Percentiles rank a stretch among this genome's conserved stretches.
These are phyloP conservation scores for Myotis pilosus DNA, from an alignment of 2,797 vertebrate genomes.

Conservation along the genomic window DNA sequence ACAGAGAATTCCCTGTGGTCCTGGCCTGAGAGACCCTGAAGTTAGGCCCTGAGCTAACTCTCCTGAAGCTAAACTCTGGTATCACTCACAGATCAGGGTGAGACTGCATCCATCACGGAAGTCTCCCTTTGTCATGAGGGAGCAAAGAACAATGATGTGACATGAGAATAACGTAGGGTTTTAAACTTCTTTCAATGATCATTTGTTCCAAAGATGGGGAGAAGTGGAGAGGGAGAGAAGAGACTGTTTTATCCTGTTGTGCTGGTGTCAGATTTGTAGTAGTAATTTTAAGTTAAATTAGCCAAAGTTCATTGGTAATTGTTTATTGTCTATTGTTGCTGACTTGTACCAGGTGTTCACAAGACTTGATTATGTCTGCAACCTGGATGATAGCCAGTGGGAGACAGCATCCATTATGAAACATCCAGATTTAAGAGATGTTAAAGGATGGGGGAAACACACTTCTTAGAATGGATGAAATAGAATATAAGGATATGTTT, in stretches of 20 bases:
- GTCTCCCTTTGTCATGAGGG: neutral
- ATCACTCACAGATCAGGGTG: neutral
- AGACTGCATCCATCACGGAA: neutral
- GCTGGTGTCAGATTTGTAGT: neutral
- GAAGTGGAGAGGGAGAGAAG: too few relatives aligned
- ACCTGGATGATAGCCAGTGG: neutral
- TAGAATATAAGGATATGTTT: neutral
- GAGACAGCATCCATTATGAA: neutral
- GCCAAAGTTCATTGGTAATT: neutral
- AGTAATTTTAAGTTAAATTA: neutral
- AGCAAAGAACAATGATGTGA: neutral
- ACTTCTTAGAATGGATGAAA: neutral
- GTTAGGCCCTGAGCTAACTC: neutral
- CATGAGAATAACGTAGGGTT: neutral
- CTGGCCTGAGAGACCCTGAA: neutral
- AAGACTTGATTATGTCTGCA: neutral
- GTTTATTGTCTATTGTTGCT: neutral
- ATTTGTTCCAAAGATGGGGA: neutral
- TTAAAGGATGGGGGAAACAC: neutral
- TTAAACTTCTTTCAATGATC: neutral
- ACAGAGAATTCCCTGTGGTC: neutral
- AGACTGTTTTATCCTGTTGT: neutral
- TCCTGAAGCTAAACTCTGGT: neutral
- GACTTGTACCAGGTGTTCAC: neutral
- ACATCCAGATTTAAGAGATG: neutral